These are phyloP conservation scores for Caenorhabditis becei DNA, from an alignment of 2,888 invertebrate species.

Conservation along the genomic window DNA sequence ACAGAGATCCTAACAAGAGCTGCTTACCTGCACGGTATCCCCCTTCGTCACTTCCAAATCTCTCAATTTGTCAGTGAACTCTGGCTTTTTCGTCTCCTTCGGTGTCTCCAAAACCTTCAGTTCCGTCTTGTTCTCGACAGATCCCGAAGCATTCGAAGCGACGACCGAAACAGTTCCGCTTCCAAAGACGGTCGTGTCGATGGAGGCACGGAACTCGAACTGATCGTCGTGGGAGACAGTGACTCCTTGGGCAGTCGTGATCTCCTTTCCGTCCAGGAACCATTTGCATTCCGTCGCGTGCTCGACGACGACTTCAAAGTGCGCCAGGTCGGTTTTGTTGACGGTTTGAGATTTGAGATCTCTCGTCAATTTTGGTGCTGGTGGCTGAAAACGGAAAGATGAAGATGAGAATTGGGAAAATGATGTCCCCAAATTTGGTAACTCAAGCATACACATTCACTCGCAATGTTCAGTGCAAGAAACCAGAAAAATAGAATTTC, in stretches of 20 bases:
- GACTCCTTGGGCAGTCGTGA: constrained; percentile 62
- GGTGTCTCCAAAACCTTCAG: constrained; percentile 69
- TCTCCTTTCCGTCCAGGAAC: constrained; percentile 69
- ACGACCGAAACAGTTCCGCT: constrained; percentile 61
- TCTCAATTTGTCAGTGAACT: constrained; percentile 90
- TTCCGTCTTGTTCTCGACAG: constrained; percentile 67
- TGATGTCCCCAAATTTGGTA: no score
- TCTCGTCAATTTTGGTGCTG: constrained; percentile 65
- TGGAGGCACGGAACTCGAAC: constrained; percentile 73
- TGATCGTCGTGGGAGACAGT: constrained; percentile 71
- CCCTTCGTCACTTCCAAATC: constrained; percentile 87
- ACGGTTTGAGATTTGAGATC: constrained; percentile 81
- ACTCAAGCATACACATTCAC: no score
- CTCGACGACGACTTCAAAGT: constrained; percentile 75
- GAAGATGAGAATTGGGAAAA: no score
- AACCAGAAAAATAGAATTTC: no score
- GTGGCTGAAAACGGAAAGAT: constrained; percentile 58
- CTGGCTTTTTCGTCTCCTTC: constrained; percentile 85
- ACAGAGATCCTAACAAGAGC: neutral
- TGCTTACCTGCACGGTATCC: constrained; percentile 65
- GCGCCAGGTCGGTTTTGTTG: constrained; percentile 86
- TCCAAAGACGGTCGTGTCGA: constrained; percentile 67
- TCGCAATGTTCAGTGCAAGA: no score
- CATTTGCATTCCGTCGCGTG: constrained; percentile 73
- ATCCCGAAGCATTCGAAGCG: constrained; percentile 62